phyloP scores from a whole-genome alignment of 2,888 invertebrate species.

The Agriotes lineatus region DNA sequence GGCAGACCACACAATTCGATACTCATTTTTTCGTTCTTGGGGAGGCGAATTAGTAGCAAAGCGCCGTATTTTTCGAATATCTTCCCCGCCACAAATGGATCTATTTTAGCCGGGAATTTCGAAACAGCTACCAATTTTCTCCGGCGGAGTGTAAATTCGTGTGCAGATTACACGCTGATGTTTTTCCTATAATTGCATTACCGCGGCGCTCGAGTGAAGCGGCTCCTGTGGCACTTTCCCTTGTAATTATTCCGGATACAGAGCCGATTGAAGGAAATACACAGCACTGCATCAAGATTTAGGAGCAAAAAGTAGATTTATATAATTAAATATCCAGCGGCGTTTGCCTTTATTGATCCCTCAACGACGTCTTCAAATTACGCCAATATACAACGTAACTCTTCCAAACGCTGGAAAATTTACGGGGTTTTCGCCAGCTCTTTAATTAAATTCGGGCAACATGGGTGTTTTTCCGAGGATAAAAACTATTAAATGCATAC shows the following conservation, averaged over 20 bases:
- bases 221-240: constrained; percentile 28
- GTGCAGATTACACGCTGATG: constrained; percentile 29
- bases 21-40: not conserved
- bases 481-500: too few species aligned
- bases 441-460: too few species aligned
- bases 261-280: constrained; percentile 12
- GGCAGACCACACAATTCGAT: too few species aligned
- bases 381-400: not conserved
- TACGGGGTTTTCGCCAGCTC: not conserved
- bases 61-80: not conserved
- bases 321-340: not conserved
- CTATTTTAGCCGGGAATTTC: constrained; percentile 4
- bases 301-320: not conserved
- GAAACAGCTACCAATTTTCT: constrained; percentile 10
- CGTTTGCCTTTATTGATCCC: not conserved
- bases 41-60: not conserved
- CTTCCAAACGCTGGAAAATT: not conserved
- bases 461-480: not conserved
- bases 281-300: constrained; percentile 3
- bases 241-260: constrained; percentile 28
- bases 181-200: constrained; percentile 36
- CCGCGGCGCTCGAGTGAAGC: constrained; percentile 22
- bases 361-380: not conserved
- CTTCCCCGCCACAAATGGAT: not conserved
- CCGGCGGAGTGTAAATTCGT: constrained; percentile 12